These are phyloP conservation scores for Diloba caeruleocephala DNA, from an alignment of 2,888 invertebrate genomes.

Conservation along the genomic window DNA sequence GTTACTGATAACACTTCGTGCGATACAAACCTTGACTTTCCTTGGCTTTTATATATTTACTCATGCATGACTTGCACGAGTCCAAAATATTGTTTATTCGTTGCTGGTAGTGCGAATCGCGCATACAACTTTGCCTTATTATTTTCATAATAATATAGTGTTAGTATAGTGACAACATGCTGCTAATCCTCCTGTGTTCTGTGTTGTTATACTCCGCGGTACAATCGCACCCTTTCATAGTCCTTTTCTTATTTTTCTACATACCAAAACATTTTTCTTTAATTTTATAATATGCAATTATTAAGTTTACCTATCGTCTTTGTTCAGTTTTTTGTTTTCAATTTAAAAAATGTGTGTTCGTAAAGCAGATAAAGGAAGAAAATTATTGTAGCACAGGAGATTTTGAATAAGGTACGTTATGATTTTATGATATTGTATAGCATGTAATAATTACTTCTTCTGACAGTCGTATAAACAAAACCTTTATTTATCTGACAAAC, in stretches of 20 bases:
- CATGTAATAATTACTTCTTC: no score
- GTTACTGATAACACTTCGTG: constrained; percentile 28
- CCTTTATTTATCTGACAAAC: no score
- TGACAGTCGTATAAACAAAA: no score
- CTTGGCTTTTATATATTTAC: constrained; percentile 30
- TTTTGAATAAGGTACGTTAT: no score
- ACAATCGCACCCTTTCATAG: constrained; percentile 50
- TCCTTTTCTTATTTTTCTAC: constrained; percentile 59
- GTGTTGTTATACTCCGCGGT: constrained; percentile 53
- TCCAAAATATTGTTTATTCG: constrained; percentile 20
- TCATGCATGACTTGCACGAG: not conserved
- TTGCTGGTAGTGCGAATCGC: constrained; percentile 10
- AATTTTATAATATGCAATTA: constrained; percentile 26
- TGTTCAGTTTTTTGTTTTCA: no score
- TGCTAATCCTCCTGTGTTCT: constrained; percentile 45
- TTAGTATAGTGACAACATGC: constrained; percentile 27
- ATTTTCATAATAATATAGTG: not conserved
- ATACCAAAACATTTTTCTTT: constrained; percentile 56
- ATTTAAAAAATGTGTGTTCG: no score
- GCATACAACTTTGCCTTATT: not conserved
- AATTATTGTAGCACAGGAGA: no score
- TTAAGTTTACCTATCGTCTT: not conserved
- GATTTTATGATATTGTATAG: no score
- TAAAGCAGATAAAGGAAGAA: no score
- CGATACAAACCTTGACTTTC: constrained; percentile 25